Percentiles rank a stretch among this genome's conserved stretches.
Evolutionary conservation across 2,797 vertebrate genomes (phyloP).

Genomic region (Cossypha dichroa): DNA sequence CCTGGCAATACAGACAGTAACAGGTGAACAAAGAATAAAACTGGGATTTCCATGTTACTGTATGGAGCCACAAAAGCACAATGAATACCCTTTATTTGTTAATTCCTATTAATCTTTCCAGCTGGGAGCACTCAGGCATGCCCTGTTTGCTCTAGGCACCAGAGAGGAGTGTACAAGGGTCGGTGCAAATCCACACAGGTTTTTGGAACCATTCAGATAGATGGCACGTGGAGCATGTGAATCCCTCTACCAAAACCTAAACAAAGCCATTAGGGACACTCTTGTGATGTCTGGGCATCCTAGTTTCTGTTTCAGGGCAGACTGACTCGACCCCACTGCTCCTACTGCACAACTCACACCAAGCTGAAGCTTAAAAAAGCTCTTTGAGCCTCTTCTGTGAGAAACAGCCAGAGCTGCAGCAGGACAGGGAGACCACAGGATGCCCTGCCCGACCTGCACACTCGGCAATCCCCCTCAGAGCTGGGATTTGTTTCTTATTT

Average conservation of each 20-base stretch:
- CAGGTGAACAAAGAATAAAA: background rate
- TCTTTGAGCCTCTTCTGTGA: background rate
- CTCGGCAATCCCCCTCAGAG: background rate
- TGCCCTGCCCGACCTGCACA: background rate
- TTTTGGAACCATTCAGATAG: background rate
- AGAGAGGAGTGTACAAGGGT: too few relatives aligned
- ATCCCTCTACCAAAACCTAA: fast-evolving
- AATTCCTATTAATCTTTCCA: background rate
- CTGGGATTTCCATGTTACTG: background rate
- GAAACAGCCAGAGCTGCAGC: background rate
- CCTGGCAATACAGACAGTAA: background rate
- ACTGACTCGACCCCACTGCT: background rate
- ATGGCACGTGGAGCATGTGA: fast-evolving
- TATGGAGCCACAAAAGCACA: background rate
- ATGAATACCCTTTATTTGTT: background rate
- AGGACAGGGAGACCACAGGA: fast-evolving
- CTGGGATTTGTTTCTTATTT: background rate
- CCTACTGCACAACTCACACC: fast-evolving
- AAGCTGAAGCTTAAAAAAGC: background rate
- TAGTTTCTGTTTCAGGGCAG: background rate
- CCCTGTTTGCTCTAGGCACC: background rate
- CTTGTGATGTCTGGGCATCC: background rate
- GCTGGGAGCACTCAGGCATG: fast-evolving
- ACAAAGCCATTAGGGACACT: fast-evolving
- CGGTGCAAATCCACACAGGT: background rate